Evolutionary conservation across 2,888 invertebrate species (phyloP), one percentile per base, ranked within the genome.

Genomic region (Trichogramma dendrolimi): DNA sequence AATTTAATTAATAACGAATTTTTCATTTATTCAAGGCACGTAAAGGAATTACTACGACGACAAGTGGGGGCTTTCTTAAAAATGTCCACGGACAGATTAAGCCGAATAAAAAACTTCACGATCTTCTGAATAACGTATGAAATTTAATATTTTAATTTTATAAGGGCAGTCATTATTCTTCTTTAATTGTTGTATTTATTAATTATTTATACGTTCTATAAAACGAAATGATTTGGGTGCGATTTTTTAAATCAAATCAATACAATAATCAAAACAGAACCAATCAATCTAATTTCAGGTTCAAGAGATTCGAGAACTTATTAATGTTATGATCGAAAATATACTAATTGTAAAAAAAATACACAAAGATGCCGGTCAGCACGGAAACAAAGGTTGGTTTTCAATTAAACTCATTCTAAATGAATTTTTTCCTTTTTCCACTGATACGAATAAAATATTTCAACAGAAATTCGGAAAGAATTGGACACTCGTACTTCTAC

Each of bases 391-490:
- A 72, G 78, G 79, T 79, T 71, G 71, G 4, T 6, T 46, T 53
- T 39, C 7, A 10, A 38, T 11, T 38, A 43, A 43, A 51, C 44
- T 14, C 41, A 8, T 27, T 8, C 4, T 58, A 54, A 42, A 44
- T 50, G 2, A 54, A 14, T 14, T 14, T 14, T 14, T 14, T 14
- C 14, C 14, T 14, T 14, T 14, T 14, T 14, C 14, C 14, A 14
- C 2, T 14, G 14, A 14, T 14, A 14, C 2, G 14, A 14, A 14
- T n/a, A 14, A 14, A 14, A 14, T 14, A 52, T 57, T 55, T 39
- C 78, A 79, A 58, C 76, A 87, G 87, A 82, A 59, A 78, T 86
- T 72, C 85, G 86, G 77, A 81, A 83, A 66, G 86, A 86, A 74
- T 74, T 87, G 75, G 87, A 87, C 67, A 78, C 79, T 42, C 80